These are phyloP conservation scores for Iphiclides podalirius DNA, from an alignment of 2,888 invertebrate species.

Conservation along the genomic window DNA sequence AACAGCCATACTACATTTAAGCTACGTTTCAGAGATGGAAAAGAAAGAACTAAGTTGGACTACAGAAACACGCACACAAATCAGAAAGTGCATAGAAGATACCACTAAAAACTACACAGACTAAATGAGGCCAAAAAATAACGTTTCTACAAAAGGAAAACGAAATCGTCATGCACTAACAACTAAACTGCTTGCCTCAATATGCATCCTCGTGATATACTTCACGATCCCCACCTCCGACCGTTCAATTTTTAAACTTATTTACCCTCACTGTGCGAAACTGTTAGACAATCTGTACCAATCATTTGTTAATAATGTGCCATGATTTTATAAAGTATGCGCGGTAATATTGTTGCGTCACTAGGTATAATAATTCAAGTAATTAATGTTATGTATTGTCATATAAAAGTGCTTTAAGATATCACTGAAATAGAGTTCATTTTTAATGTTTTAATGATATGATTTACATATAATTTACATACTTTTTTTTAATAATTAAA, in stretches of 20 bases:
- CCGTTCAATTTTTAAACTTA: conserved; percentile 40
- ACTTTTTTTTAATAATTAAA: too few species aligned
- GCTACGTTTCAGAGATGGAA: not conserved
- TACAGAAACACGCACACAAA: conserved; percentile 16
- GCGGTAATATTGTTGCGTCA: conserved; percentile 6
- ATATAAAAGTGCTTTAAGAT: too few species aligned
- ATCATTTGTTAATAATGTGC: conserved; percentile 43
- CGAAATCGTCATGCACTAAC: conserved; percentile 49
- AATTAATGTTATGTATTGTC: not conserved
- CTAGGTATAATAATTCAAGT: not conserved
- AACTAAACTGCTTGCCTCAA: conserved; percentile 69
- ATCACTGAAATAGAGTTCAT: too few species aligned
- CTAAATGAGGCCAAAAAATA: conserved; percentile 10
- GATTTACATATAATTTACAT: too few species aligned
- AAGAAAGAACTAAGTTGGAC: conserved; percentile 7
- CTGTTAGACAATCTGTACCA: conserved; percentile 63
- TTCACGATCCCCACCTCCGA: conserved; percentile 52
- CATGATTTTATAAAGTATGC: conserved; percentile 29
- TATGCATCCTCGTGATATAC: conserved; percentile 76
- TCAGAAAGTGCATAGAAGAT: not conserved
- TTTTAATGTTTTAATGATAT: too few species aligned
- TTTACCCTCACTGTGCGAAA: conserved; percentile 70
- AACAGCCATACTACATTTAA: not conserved
- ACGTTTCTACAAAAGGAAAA: conserved; percentile 3
- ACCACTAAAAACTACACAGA: conserved; percentile 11